phyloP scores from a whole-genome alignment of 2,797 vertebrate genomes.

The Lycodopsis pacificus region DNA sequence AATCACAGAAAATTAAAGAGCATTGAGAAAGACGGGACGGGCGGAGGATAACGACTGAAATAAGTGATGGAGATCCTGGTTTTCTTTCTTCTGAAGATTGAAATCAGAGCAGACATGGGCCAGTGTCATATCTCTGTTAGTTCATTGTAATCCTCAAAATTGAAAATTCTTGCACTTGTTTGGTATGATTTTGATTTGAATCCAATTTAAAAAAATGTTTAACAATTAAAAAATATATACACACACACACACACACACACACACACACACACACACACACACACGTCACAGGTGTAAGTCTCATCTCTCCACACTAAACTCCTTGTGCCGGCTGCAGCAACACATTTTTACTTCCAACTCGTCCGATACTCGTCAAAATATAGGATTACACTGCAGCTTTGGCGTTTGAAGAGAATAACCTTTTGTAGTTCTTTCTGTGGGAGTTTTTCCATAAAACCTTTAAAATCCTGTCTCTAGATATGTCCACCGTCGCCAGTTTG shows the following conservation, averaged over 20 bases:
- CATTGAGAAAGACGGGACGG: slow-evolving; percentile 81
- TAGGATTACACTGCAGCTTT: too few species aligned
- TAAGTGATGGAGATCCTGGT: slow-evolving; percentile 35
- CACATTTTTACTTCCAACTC: not conserved
- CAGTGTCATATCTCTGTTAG: slow-evolving; percentile 2
- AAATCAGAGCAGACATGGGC: slow-evolving; percentile 35
- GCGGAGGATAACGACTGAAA: slow-evolving; percentile 44
- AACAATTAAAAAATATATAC: not conserved
- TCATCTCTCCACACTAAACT: not conserved
- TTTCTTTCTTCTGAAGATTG: slow-evolving; percentile 12
- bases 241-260: not conserved
- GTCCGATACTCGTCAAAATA: too few species aligned
- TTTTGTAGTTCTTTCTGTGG: not conserved
- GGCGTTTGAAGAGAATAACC: too few species aligned
- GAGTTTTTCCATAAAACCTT: not conserved
- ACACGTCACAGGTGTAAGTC: not conserved
- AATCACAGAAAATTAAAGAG: slow-evolving; percentile 85
- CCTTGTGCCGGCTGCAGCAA: not conserved
- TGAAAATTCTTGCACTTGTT: slow-evolving; percentile 29
- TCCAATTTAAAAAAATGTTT: not conserved
- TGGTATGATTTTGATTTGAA: not conserved
- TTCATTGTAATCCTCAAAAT: slow-evolving; percentile 32
- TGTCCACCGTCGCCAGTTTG: not conserved
- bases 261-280: not conserved
- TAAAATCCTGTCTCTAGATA: not conserved